Conservation (phyloP, 2,113 vertebrate genomes). For the Cathartes aura region DNA sequence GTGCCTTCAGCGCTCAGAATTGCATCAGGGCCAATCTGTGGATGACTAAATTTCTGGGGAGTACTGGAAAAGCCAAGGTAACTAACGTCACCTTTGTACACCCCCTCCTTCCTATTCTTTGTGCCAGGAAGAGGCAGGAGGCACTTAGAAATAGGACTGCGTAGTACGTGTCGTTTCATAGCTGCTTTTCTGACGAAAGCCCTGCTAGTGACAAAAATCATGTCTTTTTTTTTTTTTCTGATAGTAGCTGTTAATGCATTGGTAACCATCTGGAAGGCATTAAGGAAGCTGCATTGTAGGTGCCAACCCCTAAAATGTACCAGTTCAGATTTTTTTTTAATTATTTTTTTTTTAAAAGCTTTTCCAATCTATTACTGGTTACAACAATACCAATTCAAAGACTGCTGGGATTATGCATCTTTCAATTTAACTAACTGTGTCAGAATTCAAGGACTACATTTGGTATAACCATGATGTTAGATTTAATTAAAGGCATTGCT, state of each 20-base stretch:
- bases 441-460: constrained; percentile 10
- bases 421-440: constrained; percentile 8
- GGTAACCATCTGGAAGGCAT: background rate
- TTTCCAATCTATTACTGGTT: background rate
- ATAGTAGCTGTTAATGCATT: background rate
- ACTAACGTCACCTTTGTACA: background rate
- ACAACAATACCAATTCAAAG: background rate
- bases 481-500: constrained; percentile 59
- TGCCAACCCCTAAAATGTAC: background rate
- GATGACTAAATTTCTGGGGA: background rate
- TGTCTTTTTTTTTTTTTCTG: background rate
- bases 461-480: background rate
- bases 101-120: background rate
- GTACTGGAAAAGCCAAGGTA: background rate
- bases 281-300: background rate
- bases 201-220: background rate
- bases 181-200: background rate
- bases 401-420: background rate
- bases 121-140: background rate
- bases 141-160: background rate
- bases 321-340: background rate
- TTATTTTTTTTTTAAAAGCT: background rate
- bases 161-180: rapidly evolving
- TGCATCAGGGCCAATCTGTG: background rate
- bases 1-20: background rate